A percentile compares a stretch with the other conserved stretches of the same genome.
phyloP scores from a whole-genome alignment of 2,888 invertebrate genomes.

The Apomyelois bistriatella region DNA sequence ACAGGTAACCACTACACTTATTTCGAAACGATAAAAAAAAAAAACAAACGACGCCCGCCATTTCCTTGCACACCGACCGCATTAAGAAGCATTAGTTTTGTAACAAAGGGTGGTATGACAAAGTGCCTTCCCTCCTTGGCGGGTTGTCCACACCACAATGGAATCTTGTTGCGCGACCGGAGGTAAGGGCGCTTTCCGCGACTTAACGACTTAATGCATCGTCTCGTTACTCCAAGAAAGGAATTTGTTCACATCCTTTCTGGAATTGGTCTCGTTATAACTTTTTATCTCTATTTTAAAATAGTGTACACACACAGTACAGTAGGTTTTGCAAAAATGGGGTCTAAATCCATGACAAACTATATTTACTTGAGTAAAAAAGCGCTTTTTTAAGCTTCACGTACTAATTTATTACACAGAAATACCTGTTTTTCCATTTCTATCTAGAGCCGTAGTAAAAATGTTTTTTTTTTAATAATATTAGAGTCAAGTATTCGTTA shows the following conservation, averaged over 20 bases:
- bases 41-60: conserved; percentile 45
- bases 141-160: conserved; percentile 48
- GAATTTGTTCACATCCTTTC: conserved; percentile 21
- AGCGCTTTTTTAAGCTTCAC: too few relatives aligned
- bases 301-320: too few relatives aligned
- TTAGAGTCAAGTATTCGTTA: too few relatives aligned
- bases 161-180: conserved; percentile 43
- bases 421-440: too few relatives aligned
- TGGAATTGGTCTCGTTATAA: not conserved
- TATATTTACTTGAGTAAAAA: too few relatives aligned
- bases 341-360: too few relatives aligned
- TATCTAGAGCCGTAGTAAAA: too few relatives aligned
- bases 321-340: not conserved
- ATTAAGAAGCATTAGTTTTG: conserved; percentile 64
- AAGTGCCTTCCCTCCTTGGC: conserved; percentile 52
- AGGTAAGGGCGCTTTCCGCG: conserved; percentile 36
- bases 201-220: conserved; percentile 65
- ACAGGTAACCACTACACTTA: not conserved
- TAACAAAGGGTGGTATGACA: conserved; percentile 65
- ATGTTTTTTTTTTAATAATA: too few relatives aligned
- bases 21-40: conserved; percentile 24
- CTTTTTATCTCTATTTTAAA: not conserved
- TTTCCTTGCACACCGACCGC: conserved; percentile 48
- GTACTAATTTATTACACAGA: too few relatives aligned
- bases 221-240: conserved; percentile 44